phyloP scores from a whole-genome alignment of 2,888 invertebrate species.

The Ypsolopha scabrella region DNA sequence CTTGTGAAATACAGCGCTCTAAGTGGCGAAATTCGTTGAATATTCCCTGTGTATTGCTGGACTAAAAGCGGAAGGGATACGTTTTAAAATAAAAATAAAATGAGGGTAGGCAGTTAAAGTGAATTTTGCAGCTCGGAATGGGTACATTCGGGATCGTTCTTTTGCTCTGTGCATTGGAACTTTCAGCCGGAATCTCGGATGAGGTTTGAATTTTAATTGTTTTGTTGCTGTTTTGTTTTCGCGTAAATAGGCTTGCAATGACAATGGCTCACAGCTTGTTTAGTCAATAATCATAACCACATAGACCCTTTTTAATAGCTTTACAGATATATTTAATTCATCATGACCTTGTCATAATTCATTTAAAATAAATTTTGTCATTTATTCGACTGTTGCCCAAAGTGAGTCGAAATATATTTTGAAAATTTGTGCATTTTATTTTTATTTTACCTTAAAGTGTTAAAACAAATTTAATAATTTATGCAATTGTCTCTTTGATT shows the following conservation, averaged over 20 bases:
- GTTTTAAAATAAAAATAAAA: constrained; percentile 33
- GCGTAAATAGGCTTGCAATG: background rate
- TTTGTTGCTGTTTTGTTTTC: background rate
- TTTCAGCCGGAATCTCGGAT: constrained; percentile 10
- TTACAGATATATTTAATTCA: no score
- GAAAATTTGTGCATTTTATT: no score
- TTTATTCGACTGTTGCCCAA: no score
- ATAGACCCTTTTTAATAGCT: no score
- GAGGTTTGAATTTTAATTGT: background rate
- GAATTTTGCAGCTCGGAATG: constrained; percentile 36
- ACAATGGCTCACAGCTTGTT: no score
- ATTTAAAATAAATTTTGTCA: no score
- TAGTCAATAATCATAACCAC: no score
- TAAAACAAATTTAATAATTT: no score
- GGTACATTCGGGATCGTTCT: constrained; percentile 16
- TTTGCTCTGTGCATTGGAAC: constrained; percentile 19
- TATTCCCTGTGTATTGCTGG: constrained; percentile 16
- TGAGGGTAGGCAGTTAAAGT: constrained; percentile 37
- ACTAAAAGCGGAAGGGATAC: constrained; percentile 13
- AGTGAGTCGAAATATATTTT: no score
- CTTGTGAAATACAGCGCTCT: background rate
- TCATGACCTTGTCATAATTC: no score
- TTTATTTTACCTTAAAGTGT: no score
- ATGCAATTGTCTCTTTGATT: no score
- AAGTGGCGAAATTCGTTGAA: constrained; percentile 16